Conservation (phyloP, 2,113 vertebrate genomes). For the Spermophilus dauricus region DNA sequence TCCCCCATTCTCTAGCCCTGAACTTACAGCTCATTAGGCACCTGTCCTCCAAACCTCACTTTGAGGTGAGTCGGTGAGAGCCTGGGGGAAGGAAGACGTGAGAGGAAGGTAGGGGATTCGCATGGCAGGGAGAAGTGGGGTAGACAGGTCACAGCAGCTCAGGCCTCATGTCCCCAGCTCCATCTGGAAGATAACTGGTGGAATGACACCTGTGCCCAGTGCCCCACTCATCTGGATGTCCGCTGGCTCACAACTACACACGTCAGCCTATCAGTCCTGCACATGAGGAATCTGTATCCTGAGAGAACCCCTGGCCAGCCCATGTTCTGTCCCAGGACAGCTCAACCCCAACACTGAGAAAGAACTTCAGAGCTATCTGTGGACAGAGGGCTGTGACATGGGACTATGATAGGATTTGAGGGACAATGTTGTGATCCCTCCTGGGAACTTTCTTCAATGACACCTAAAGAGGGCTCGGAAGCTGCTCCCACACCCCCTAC, state of each 20-base stretch:
- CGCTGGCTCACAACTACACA: too few relatives aligned
- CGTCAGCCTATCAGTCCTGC: neutral
- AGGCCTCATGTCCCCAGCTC: rapidly evolving
- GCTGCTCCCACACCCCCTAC: rapidly evolving
- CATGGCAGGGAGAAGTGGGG: neutral
- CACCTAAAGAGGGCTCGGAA: neutral
- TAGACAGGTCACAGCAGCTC: rapidly evolving
- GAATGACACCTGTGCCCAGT: neutral
- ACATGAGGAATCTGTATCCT: neutral
- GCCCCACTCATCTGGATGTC: too few relatives aligned
- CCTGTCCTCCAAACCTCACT: neutral
- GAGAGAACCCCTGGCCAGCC: neutral
- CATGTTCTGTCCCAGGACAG: neutral
- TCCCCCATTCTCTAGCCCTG: neutral
- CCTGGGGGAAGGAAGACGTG: neutral
- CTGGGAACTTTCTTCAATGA: neutral
- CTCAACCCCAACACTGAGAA: rapidly evolving
- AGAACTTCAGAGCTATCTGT: neutral
- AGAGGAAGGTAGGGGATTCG: neutral
- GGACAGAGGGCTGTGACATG: rapidly evolving
- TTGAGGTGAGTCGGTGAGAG: neutral
- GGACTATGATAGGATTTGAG: neutral
- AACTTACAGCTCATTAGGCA: too few relatives aligned
- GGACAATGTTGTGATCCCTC: too few relatives aligned
- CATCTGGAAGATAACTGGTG: rapidly evolving